phyloP scores from a whole-genome alignment of 2,113 vertebrate genomes.

The Carlito syrichta region DNA sequence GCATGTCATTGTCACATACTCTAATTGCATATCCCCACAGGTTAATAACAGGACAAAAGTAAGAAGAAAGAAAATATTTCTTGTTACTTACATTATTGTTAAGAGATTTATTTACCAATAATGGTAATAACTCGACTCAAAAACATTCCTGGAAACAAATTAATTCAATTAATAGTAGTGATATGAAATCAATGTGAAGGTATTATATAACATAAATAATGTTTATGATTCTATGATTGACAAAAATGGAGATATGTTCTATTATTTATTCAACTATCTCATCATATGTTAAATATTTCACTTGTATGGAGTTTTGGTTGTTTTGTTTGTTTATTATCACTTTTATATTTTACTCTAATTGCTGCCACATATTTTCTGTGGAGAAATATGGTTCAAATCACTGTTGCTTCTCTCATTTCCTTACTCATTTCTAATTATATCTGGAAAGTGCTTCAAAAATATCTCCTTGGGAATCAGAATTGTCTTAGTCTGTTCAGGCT shows the following conservation, averaged over 20 bases:
- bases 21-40: not conserved
- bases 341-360: not conserved
- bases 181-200: not conserved
- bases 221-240: not conserved
- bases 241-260: not conserved
- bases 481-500: not conserved
- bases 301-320: not conserved
- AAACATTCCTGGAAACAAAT: conserved; percentile 32
- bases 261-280: not conserved
- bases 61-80: not conserved
- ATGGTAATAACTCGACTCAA: conserved; percentile 10
- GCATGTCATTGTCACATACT: not conserved
- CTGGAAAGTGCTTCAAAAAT: not conserved
- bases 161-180: conserved; percentile 34
- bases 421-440: conserved; percentile 29
- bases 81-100: conserved; percentile 21
- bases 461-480: not conserved
- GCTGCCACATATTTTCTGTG: not conserved
- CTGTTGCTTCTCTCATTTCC: not conserved
- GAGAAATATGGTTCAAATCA: not conserved
- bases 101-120: conserved; percentile 34
- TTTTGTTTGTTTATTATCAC: not conserved
- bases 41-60: not conserved
- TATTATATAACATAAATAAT: conserved; percentile 10
- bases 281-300: not conserved